Evolutionary conservation across 2,888 invertebrate species (phyloP).

Genomic region (Chydorus sphaericus): DNA sequence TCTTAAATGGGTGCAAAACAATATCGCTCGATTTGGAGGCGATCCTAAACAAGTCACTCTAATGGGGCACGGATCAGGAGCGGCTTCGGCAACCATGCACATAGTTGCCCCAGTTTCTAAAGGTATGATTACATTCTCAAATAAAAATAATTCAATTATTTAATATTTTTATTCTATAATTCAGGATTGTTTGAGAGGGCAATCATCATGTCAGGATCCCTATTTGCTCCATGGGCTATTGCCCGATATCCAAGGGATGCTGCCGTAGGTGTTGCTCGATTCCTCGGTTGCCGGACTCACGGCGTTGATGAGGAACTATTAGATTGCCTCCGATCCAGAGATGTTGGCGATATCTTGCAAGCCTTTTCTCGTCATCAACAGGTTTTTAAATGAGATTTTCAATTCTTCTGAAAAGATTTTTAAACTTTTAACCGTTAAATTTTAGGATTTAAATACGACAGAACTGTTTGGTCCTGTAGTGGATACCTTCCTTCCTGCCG

Average conservation of each 20-base stretch:
- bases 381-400: constrained; percentile 23
- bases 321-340: constrained; percentile 45
- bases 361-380: constrained; percentile 40
- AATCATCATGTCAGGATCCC: constrained; percentile 49
- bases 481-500: constrained; percentile 43
- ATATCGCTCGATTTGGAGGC: constrained; percentile 60
- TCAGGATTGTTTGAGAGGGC: constrained; percentile 47
- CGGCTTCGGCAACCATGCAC: constrained; percentile 49
- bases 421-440: not conserved
- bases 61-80: constrained; percentile 67
- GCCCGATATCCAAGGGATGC: constrained; percentile 32
- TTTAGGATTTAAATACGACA: constrained; percentile 41
- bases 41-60: constrained; percentile 62
- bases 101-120: constrained; percentile 48
- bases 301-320: constrained; percentile 29
- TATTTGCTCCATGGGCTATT: constrained; percentile 35
- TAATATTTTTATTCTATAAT: constrained; percentile 11
- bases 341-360: constrained; percentile 42
- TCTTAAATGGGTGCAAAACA: constrained; percentile 32
- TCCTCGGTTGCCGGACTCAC: constrained; percentile 21
- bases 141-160: not conserved
- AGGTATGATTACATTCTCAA: constrained; percentile 32
- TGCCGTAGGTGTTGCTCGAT: constrained; percentile 20
- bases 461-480: constrained; percentile 45
- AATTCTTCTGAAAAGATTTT: not conserved